Conservation (phyloP, 2,113 vertebrate genomes). For the Sapayoa aenigma region DNA sequence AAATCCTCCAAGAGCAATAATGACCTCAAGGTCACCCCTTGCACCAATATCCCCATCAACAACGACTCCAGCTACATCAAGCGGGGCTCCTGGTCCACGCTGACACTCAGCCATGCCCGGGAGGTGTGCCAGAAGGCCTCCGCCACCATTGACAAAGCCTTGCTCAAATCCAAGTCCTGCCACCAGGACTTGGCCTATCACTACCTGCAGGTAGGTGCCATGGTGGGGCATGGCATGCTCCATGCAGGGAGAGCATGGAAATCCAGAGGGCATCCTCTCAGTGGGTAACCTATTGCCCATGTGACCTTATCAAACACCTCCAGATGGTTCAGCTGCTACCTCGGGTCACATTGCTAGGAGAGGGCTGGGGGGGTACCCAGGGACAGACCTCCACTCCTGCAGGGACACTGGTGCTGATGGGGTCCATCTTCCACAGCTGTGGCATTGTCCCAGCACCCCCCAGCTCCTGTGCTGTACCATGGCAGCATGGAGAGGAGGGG, state of each 20-base stretch:
- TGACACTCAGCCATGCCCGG: constrained; percentile 92
- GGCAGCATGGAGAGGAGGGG: not conserved
- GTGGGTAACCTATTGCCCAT: fast-evolving
- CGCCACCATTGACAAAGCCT: constrained; percentile 91
- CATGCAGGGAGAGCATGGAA: fast-evolving
- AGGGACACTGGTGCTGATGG: not conserved
- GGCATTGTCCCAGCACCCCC: not conserved
- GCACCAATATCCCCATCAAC: constrained; percentile 75
- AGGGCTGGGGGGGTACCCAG: not conserved
- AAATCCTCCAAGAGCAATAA: constrained; percentile 94
- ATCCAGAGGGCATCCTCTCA: not conserved
- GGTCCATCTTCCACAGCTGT: not conserved
- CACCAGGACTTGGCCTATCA: constrained; percentile 94
- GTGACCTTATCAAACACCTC: not conserved
- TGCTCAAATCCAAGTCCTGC: constrained; percentile 97
- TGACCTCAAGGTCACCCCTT: constrained; percentile 74
- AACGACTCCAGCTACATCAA: constrained; percentile 88
- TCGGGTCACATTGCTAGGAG: not conserved
- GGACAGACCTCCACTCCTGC: not conserved
- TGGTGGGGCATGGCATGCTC: not conserved
- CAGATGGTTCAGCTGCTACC: not conserved
- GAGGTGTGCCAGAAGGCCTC: constrained; percentile 94
- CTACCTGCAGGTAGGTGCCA: constrained; percentile 88
- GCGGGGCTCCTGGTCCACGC: constrained; percentile 92
- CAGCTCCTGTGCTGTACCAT: not conserved